Conservation (phyloP, 2,888 invertebrate species). For the Clivina fossor region DNA sequence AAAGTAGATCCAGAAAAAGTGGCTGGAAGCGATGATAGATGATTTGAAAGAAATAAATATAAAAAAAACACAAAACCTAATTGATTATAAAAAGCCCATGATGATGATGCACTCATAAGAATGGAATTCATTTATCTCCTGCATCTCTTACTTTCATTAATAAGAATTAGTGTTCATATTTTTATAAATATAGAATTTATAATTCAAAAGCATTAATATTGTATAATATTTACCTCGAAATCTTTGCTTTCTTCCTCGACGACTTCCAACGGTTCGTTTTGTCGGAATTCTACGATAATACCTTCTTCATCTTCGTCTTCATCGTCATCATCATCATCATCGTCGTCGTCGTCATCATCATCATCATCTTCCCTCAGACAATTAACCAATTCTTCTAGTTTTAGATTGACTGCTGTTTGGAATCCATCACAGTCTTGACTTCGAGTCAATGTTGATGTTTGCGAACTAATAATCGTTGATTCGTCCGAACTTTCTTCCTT, state of each 20-base stretch:
- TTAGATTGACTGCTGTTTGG: slow-evolving; percentile 56
- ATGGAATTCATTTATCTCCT: too few relatives aligned
- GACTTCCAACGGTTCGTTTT: slow-evolving; percentile 50
- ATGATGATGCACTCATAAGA: too few relatives aligned
- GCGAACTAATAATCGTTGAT: slow-evolving; percentile 94
- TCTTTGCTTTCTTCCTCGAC: slow-evolving; percentile 54
- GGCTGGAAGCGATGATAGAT: too few relatives aligned
- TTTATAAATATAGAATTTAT: too few relatives aligned
- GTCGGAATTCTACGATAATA: slow-evolving; percentile 50
- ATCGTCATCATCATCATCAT: slow-evolving; percentile 53
- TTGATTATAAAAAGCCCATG: too few relatives aligned
- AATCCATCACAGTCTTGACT: slow-evolving; percentile 68
- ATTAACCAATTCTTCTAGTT: slow-evolving; percentile 58
- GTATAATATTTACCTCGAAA: too few relatives aligned
- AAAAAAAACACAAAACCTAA: too few relatives aligned
- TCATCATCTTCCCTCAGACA: slow-evolving; percentile 49
- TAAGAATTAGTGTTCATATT: too few relatives aligned
- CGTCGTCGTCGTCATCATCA: slow-evolving; percentile 51
- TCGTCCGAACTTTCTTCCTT: slow-evolving; percentile 95
- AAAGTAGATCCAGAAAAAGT: too few relatives aligned
- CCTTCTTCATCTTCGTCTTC: slow-evolving; percentile 53
- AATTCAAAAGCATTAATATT: too few relatives aligned
- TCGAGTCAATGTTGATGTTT: slow-evolving; percentile 92
- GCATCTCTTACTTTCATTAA: too few relatives aligned
- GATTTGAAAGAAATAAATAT: too few relatives aligned